A percentile compares a stretch with the other conserved stretches of the same genome.
These are phyloP conservation scores for Callaeas wilsoni DNA, from an alignment of 2,113 vertebrate species.

Conservation along the genomic window DNA sequence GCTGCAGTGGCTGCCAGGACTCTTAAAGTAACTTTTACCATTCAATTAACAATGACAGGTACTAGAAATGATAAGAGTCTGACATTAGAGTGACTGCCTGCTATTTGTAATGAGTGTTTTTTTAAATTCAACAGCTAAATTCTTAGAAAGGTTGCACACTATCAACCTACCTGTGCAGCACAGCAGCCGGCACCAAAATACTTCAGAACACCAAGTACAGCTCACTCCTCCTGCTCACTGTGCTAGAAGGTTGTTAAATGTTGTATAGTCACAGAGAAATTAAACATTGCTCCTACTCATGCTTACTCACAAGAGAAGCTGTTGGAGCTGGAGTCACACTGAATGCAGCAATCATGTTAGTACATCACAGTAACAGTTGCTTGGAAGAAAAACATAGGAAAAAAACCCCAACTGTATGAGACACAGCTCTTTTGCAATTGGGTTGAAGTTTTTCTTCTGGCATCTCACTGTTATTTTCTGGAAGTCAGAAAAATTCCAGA, in stretches of 20 bases:
- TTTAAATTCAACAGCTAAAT: neutral
- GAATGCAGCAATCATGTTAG: conserved; percentile 6
- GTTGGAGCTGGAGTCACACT: conserved; percentile 14
- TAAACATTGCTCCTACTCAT: conserved; percentile 34
- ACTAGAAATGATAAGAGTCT: neutral
- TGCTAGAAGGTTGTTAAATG: neutral
- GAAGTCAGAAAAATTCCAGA: neutral
- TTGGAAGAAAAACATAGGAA: neutral
- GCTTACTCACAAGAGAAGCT: conserved; percentile 35
- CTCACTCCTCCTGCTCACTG: neutral
- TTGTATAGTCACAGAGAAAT: conserved; percentile 1
- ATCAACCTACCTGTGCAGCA: neutral
- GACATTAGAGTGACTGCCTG: neutral
- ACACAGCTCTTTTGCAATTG: neutral
- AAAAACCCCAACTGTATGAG: neutral
- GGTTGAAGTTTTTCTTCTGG: neutral
- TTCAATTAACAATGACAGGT: neutral
- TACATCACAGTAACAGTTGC: neutral
- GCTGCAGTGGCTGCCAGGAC: neutral
- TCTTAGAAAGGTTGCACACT: neutral
- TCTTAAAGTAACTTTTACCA: neutral
- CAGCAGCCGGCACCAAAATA: neutral
- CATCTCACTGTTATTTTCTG: neutral
- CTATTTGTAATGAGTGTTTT: neutral
- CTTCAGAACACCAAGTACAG: neutral